phyloP scores from a whole-genome alignment of 2,797 vertebrate genomes.

The Xiphorhynchus erythropygius region DNA sequence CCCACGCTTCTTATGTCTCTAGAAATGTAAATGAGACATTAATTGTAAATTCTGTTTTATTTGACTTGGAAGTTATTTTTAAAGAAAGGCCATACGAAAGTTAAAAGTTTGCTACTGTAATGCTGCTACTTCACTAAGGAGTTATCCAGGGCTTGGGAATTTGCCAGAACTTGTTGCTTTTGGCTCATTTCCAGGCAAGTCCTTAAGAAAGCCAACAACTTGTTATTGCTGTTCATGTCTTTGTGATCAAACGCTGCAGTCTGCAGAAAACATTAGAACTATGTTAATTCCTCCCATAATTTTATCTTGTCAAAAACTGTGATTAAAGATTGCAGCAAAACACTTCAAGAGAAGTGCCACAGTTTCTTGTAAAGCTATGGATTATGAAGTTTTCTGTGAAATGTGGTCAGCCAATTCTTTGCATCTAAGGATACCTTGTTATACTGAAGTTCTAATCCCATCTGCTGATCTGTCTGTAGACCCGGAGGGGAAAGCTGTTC shows the following conservation, averaged over 20 bases:
- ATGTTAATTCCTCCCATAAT: not conserved
- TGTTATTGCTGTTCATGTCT: conserved; percentile 30
- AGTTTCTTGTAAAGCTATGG: not conserved
- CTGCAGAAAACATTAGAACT: conserved; percentile 11
- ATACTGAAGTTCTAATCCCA: not conserved
- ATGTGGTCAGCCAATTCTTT: not conserved
- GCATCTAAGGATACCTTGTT: not conserved
- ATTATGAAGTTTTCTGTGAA: not conserved
- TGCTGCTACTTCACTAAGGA: not conserved
- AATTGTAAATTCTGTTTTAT: conserved; percentile 6
- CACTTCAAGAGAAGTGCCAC: not conserved
- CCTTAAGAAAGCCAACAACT: conserved; percentile 31
- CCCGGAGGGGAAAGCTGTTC: not conserved
- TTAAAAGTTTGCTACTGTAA: conserved; percentile 23
- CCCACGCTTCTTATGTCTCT: not conserved
- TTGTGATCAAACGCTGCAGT: not conserved
- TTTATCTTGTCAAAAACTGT: not conserved
- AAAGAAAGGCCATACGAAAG: not conserved
- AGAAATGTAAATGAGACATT: not conserved
- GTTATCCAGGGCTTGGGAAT: conserved; percentile 21
- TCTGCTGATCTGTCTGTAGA: not conserved
- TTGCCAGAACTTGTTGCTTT: conserved; percentile 38
- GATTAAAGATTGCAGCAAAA: not conserved
- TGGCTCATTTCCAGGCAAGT: conserved; percentile 39
- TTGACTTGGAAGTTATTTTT: conserved; percentile 26